Percentiles rank a stretch among this genome's conserved stretches.
Evolutionary conservation across 1,140 invertebrate genomes (phyloP).

Genomic region (Diachasma alloeum): DNA sequence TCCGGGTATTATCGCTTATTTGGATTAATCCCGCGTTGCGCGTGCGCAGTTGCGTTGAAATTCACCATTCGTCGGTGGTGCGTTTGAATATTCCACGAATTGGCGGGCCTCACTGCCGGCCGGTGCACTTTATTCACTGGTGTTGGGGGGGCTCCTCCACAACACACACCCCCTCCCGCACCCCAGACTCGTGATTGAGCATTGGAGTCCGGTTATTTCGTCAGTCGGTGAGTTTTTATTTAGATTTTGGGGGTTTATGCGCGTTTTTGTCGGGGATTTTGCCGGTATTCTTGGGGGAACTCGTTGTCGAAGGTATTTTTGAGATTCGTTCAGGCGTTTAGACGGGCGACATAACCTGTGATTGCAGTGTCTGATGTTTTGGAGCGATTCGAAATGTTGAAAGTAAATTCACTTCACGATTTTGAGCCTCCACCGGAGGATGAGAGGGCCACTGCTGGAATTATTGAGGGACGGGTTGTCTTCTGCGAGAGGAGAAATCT

Average conservation of each 20-base stretch:
- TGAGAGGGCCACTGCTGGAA: constrained; percentile 40
- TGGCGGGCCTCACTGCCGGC: background rate
- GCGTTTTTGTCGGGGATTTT: background rate
- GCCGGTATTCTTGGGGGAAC: background rate
- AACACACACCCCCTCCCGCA: no score
- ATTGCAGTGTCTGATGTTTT: background rate
- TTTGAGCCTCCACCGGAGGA: constrained; percentile 46
- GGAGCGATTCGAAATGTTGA: constrained; percentile 45
- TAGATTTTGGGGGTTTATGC: background rate
- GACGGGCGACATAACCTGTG: background rate
- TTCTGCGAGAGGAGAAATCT: constrained; percentile 47
- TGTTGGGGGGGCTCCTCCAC: background rate
- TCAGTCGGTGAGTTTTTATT: background rate
- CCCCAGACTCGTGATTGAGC: no score
- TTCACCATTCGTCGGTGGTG: background rate
- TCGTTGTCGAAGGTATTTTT: no score
- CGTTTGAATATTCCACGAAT: background rate
- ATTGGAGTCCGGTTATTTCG: background rate
- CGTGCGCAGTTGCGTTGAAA: background rate
- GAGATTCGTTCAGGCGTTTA: background rate
- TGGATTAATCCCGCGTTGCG: background rate
- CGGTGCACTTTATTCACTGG: background rate
- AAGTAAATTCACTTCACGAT: constrained; percentile 49
- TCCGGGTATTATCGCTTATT: background rate
- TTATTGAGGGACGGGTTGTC: constrained; percentile 35